A percentile compares a stretch with the other conserved stretches of the same genome.
phyloP scores from a whole-genome alignment of 1,140 invertebrate genomes.

The Zophobas atratus region DNA sequence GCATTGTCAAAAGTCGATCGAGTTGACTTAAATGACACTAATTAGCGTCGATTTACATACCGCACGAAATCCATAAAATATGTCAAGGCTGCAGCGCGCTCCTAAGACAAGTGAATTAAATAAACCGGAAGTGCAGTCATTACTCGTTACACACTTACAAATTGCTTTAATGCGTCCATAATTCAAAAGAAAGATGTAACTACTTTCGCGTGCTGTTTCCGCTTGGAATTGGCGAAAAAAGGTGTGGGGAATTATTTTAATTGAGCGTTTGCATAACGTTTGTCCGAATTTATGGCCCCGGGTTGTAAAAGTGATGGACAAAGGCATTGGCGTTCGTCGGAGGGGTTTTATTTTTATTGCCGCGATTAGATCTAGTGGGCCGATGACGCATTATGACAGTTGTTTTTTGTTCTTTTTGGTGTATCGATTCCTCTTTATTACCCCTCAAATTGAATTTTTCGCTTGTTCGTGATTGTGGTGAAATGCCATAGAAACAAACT shows the following conservation, averaged over 20 bases:
- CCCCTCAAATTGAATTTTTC: too few relatives aligned
- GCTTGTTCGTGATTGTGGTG: too few relatives aligned
- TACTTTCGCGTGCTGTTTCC: background rate
- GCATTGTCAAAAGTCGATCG: background rate
- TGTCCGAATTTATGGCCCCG: background rate
- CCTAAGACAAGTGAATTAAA: constrained; percentile 1
- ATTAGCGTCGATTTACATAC: background rate
- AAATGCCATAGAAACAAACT: too few relatives aligned
- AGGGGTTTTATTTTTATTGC: too few relatives aligned
- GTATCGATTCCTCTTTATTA: too few relatives aligned
- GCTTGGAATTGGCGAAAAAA: background rate
- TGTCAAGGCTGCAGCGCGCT: constrained; percentile 18
- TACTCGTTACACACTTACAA: constrained; percentile 2
- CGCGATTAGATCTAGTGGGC: too few relatives aligned
- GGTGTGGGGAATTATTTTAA: background rate
- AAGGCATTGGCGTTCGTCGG: too few relatives aligned
- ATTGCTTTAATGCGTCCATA: constrained; percentile 9
- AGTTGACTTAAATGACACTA: too few relatives aligned
- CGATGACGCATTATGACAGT: too few relatives aligned
- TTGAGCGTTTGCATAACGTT: background rate
- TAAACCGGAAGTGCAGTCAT: constrained; percentile 28
- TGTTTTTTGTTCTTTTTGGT: too few relatives aligned
- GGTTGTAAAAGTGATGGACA: too few relatives aligned
- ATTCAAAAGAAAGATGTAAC: background rate
- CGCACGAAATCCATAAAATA: background rate